Evolutionary conservation across 2,113 vertebrate species (phyloP).

Genomic region (Telmatochromis sp.): DNA sequence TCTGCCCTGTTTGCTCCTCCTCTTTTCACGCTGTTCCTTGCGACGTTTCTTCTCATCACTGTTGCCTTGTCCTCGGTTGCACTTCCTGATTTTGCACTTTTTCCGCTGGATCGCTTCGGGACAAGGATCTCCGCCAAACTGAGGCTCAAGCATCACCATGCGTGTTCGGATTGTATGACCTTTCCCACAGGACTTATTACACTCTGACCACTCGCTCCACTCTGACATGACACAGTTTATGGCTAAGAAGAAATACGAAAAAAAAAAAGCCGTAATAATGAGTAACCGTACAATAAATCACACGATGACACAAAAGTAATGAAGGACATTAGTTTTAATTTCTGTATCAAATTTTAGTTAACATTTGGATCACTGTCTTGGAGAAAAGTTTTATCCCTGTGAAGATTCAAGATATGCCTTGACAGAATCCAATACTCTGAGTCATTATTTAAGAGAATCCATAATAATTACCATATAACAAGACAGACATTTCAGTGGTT

Average conservation of each 20-base stretch:
- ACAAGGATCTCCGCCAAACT: slow-evolving; percentile 88
- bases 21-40: slow-evolving; percentile 88
- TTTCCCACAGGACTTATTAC: slow-evolving; percentile 96
- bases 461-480: neutral
- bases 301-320: neutral
- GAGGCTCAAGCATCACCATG: slow-evolving; percentile 85
- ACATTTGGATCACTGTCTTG: neutral
- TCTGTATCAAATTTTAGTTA: neutral
- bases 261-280: neutral
- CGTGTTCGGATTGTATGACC: slow-evolving; percentile 92
- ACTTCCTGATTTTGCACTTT: slow-evolving; percentile 90
- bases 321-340: neutral
- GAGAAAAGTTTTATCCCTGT: neutral
- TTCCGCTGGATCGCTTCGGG: slow-evolving; percentile 88
- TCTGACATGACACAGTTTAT: slow-evolving; percentile 86
- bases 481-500: neutral
- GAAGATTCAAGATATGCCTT: neutral
- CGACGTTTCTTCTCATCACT: slow-evolving; percentile 84
- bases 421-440: neutral
- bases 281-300: neutral
- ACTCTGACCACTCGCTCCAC: slow-evolving; percentile 96
- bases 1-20: slow-evolving; percentile 79
- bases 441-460: neutral
- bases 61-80: slow-evolving; percentile 76
- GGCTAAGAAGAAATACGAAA: slow-evolving; percentile 64